Conservation (phyloP, 1,140 invertebrate genomes). For the Propsilocerus akamusi region DNA sequence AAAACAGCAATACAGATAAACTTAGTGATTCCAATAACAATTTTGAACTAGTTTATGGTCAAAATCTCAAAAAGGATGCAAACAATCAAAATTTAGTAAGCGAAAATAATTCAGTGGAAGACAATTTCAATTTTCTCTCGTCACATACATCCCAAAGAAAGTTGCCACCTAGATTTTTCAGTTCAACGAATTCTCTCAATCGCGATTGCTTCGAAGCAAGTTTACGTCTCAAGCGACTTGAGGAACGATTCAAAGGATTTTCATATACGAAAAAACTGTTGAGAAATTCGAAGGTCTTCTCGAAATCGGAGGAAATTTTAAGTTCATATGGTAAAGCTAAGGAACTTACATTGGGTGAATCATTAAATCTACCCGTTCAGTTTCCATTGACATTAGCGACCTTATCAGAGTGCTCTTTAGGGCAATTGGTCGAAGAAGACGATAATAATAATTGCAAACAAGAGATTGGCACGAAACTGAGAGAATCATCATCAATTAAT, state of each 20-base stretch:
- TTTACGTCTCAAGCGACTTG: constrained; percentile 6
- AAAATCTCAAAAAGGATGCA: not conserved
- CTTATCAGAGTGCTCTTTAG: not conserved
- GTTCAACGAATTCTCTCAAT: not conserved
- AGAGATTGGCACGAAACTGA: too few relatives aligned
- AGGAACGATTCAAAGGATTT: constrained; percentile 8
- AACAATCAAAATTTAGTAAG: not conserved
- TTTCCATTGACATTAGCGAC: not conserved
- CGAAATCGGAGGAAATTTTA: not conserved
- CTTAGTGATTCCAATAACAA: too few relatives aligned
- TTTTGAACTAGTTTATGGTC: not conserved
- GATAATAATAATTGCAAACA: too few relatives aligned
- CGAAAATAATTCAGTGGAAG: not conserved
- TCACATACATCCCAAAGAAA: not conserved
- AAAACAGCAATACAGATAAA: too few relatives aligned
- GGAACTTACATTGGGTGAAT: not conserved
- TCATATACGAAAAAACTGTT: constrained; percentile 5
- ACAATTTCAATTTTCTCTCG: not conserved
- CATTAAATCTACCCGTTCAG: not conserved
- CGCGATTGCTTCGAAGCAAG: constrained; percentile 6
- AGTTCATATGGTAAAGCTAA: not conserved
- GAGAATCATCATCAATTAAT: too few relatives aligned
- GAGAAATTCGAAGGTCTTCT: not conserved
- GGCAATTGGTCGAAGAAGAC: not conserved
- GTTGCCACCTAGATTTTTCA: not conserved